A percentile compares a stretch with the other conserved stretches of the same genome.
Evolutionary conservation across 2,113 vertebrate genomes (phyloP).

Genomic region (Odontesthes bonariensis): DNA sequence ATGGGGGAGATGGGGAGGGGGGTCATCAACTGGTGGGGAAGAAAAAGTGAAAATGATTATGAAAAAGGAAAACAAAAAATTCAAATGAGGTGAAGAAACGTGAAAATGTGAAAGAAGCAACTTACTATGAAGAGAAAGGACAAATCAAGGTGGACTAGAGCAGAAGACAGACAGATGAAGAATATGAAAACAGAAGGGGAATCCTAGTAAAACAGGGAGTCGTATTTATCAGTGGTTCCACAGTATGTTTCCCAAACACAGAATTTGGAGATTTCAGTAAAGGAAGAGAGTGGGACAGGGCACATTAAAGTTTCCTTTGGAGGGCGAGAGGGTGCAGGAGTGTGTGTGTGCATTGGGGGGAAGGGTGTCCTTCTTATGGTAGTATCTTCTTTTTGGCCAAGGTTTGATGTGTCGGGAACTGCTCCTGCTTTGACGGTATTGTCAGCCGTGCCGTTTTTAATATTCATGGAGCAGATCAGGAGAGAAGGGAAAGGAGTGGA

Average conservation of each 20-base stretch:
- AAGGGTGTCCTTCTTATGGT: constrained; percentile 44
- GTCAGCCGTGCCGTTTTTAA: constrained; percentile 73
- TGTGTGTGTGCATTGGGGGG: background rate
- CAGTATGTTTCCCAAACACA: constrained; percentile 60
- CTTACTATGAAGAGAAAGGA: constrained; percentile 63
- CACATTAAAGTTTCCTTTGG: constrained; percentile 68
- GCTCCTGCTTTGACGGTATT: constrained; percentile 74
- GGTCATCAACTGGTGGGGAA: constrained; percentile 40
- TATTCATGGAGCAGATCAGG: constrained; percentile 76
- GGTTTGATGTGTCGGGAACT: constrained; percentile 73
- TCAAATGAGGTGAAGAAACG: constrained; percentile 39
- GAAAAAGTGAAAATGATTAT: constrained; percentile 48
- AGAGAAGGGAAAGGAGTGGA: constrained; percentile 56
- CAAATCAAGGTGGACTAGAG: constrained; percentile 56
- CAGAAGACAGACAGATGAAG: constrained; percentile 28
- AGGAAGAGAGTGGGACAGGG: constrained; percentile 53
- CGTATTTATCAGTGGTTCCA: constrained; percentile 69
- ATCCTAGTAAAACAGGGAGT: constrained; percentile 46
- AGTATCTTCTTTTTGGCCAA: constrained; percentile 60
- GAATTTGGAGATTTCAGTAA: constrained; percentile 67
- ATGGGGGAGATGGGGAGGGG: constrained; percentile 51
- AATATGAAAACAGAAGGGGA: constrained; percentile 39
- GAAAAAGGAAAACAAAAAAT: constrained; percentile 42
- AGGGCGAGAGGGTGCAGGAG: background rate
- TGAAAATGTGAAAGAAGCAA: constrained; percentile 44